Conservation (phyloP, 2,113 vertebrate genomes). For the chimpanzee (Pan troglodytes) region DNA sequence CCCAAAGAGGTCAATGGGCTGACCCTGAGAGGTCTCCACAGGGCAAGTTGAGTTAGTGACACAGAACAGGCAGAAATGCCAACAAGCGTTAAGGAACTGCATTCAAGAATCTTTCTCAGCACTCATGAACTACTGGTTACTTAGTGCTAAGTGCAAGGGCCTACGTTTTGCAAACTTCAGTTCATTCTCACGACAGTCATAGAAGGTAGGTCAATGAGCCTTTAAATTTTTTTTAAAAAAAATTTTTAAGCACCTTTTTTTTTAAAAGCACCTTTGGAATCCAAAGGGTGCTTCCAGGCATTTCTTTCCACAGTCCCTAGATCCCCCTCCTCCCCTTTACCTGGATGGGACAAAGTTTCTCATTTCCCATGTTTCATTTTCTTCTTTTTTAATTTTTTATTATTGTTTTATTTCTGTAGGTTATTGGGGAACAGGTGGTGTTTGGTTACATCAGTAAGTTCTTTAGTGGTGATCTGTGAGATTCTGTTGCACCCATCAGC, state of each 20-base stretch:
- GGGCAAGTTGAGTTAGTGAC: background rate
- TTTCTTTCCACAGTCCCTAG: background rate
- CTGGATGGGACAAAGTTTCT: background rate
- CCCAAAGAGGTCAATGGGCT: background rate
- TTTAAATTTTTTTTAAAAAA: too few species aligned
- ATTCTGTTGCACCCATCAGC: too few species aligned
- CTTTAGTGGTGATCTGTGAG: too few species aligned
- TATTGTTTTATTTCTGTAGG: background rate
- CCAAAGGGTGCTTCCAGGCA: background rate
- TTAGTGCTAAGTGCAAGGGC: background rate
- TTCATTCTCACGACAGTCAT: background rate
- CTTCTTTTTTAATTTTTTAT: background rate
- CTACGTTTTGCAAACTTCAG: background rate
- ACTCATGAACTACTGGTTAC: too few species aligned
- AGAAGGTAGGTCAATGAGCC: background rate
- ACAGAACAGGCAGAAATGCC: background rate
- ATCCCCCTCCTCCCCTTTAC: background rate
- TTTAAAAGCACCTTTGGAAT: background rate
- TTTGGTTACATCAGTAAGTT: too few species aligned
- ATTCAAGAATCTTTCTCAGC: background rate
- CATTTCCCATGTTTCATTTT: conserved; percentile 8
- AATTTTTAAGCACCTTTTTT: too few species aligned
- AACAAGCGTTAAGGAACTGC: background rate
- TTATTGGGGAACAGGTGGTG: too few species aligned
- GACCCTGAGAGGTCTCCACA: background rate